Evolutionary conservation across 2,797 vertebrate genomes (phyloP).

Genomic region (Tarsius wallacei): DNA sequence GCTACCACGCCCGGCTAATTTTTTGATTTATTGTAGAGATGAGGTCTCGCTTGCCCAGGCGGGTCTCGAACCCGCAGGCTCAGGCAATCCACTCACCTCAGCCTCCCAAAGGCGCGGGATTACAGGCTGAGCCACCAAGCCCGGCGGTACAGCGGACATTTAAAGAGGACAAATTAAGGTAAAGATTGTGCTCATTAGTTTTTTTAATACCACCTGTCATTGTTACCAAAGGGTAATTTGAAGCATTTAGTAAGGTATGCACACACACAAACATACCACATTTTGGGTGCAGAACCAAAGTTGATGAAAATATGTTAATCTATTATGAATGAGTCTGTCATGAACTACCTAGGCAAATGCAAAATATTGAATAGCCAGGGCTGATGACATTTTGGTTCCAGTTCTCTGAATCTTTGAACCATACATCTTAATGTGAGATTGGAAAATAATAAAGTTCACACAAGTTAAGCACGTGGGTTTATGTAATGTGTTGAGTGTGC

Average conservation of each 20-base stretch:
- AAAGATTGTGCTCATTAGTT: background rate
- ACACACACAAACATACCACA: background rate
- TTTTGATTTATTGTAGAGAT: too few species aligned
- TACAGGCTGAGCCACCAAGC: too few species aligned
- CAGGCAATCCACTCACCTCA: too few species aligned
- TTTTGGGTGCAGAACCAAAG: background rate
- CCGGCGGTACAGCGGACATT: background rate
- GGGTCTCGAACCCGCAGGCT: too few species aligned
- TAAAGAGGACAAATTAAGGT: background rate
- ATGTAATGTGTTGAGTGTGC: background rate
- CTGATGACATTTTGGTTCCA: background rate
- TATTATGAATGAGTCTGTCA: background rate
- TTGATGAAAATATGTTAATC: background rate
- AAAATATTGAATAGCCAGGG: background rate
- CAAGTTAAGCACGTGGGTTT: constrained; percentile 5
- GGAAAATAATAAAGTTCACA: background rate
- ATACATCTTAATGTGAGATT: background rate
- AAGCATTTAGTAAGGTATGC: background rate
- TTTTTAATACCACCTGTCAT: background rate
- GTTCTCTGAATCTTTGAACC: constrained; percentile 28
- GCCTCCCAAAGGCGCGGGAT: too few species aligned
- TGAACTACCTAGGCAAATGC: background rate
- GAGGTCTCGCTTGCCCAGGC: too few species aligned
- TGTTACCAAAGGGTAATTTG: background rate
- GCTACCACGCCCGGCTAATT: too few species aligned